These are phyloP conservation scores for Jaculus jaculus DNA, from an alignment of 2,113 vertebrate species.

Conservation along the genomic window DNA sequence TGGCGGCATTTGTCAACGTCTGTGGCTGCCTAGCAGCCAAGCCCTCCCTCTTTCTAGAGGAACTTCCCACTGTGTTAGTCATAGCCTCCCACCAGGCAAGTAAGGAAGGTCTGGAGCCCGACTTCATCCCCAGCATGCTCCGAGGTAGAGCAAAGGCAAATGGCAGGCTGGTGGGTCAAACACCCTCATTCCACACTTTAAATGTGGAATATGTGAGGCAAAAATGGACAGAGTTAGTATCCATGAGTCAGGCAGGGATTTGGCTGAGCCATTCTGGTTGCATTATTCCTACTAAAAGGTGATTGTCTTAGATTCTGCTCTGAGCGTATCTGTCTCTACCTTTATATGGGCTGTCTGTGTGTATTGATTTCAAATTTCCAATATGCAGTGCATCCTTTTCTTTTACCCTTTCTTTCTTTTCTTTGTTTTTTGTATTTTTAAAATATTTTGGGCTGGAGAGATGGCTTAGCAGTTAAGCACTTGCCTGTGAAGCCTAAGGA, in stretches of 20 bases:
- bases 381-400: background rate
- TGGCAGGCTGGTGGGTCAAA: background rate
- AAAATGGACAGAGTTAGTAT: background rate
- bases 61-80: conserved; percentile 6
- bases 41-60: background rate
- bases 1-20: background rate
- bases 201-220: background rate
- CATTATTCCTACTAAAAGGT: conserved; percentile 1
- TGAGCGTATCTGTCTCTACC: background rate
- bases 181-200: background rate
- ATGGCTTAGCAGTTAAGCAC: too few relatives aligned
- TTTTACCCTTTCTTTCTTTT: background rate
- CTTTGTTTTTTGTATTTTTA: background rate
- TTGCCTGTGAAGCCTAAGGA: too few relatives aligned
- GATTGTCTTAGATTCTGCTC: background rate
- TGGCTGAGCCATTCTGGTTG: background rate
- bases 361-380: background rate
- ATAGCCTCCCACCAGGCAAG: conserved; percentile 7
- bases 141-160: background rate
- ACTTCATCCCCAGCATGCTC: background rate
- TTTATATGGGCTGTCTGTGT: background rate
- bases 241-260: background rate
- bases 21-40: background rate
- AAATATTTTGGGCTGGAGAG: too few relatives aligned
- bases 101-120: background rate